These are phyloP conservation scores for Megaceryle maxima DNA, from an alignment of 2,113 vertebrate species.

Conservation along the genomic window DNA sequence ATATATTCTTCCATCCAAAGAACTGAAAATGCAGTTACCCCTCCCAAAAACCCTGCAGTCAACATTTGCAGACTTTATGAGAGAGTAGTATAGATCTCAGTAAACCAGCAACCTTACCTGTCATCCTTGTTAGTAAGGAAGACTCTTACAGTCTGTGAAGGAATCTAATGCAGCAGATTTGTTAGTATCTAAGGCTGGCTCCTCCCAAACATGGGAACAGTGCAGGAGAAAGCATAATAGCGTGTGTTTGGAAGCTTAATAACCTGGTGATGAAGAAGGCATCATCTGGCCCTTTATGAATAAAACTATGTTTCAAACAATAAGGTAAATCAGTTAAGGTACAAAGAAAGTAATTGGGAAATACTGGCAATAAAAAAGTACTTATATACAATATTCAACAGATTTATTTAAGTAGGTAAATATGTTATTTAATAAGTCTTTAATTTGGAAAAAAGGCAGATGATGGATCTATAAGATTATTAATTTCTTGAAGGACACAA, in stretches of 20 bases:
- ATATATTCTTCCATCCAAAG: background rate
- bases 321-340: background rate
- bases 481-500: background rate
- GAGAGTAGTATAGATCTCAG: background rate
- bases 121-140: background rate
- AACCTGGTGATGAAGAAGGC: background rate
- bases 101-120: background rate
- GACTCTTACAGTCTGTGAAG: background rate
- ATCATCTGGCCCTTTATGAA: background rate
- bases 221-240: background rate
- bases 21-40: background rate
- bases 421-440: background rate
- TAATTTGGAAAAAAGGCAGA: background rate
- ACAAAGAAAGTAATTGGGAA: background rate
- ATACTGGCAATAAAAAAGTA: background rate
- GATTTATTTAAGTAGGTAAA: background rate
- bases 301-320: background rate
- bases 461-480: background rate
- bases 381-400: background rate
- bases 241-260: background rate
- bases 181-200: background rate
- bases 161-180: background rate
- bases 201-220: background rate
- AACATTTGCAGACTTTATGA: background rate
- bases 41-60: background rate